These are phyloP conservation scores for Trichonephila clavata DNA, from an alignment of 1,140 invertebrate genomes.

Conservation along the genomic window DNA sequence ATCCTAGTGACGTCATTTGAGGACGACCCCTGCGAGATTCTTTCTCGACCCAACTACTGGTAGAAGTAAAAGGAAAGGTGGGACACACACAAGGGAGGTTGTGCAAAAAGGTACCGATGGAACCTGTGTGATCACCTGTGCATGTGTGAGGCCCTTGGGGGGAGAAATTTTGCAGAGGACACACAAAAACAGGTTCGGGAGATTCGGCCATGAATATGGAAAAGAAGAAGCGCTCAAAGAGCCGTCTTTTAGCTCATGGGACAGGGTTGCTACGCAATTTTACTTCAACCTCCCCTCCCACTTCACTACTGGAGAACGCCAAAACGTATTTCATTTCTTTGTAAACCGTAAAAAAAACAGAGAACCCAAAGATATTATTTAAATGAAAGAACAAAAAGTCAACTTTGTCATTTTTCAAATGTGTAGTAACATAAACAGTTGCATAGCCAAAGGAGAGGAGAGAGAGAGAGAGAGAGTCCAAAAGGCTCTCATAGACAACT, in stretches of 20 bases:
- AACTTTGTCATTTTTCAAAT: too few relatives aligned
- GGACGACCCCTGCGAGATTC: slow-evolving; percentile 43
- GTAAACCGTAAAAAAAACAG: neutral
- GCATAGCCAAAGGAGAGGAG: too few relatives aligned
- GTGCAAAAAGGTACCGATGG: slow-evolving; percentile 44
- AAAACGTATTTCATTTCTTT: neutral
- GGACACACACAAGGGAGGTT: slow-evolving; percentile 4
- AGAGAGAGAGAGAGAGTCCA: too few relatives aligned
- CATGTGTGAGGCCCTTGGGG: slow-evolving; percentile 42
- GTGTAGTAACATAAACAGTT: neutral
- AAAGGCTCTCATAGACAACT: too few relatives aligned
- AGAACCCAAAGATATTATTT: neutral
- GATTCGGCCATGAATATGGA: slow-evolving; percentile 60
- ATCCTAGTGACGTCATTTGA: slow-evolving; percentile 63
- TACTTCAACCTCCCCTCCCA: neutral
- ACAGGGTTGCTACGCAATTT: slow-evolving; percentile 23
- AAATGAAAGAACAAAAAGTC: neutral
- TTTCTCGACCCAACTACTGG: slow-evolving; percentile 1
- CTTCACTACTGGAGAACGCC: neutral
- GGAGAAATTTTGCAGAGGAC: slow-evolving; percentile 54
- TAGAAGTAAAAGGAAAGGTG: slow-evolving; percentile 44
- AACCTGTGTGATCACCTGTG: slow-evolving; percentile 53
- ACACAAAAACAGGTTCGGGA: slow-evolving; percentile 51
- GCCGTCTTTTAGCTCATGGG: neutral
- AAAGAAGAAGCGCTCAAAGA: slow-evolving; percentile 36